These are phyloP conservation scores for Apistogramma diplotaenia DNA, from an alignment of 2,113 vertebrate species.

Conservation along the genomic window DNA sequence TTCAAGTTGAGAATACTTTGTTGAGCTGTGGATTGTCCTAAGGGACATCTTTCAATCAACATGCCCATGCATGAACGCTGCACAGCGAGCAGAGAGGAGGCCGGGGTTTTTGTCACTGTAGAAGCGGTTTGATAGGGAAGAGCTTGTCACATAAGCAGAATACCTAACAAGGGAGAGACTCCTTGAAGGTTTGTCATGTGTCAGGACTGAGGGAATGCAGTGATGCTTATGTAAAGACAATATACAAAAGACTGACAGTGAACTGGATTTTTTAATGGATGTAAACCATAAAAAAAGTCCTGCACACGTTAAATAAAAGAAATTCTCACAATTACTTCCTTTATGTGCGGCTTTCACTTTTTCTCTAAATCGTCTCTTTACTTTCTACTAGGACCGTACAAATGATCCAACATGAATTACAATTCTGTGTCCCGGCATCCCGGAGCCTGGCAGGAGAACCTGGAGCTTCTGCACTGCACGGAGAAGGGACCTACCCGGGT, in stretches of 20 bases:
- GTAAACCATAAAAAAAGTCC: not conserved
- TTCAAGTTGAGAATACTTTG: constrained; percentile 33
- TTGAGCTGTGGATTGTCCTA: constrained; percentile 22
- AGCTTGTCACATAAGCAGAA: not conserved
- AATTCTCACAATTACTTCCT: not conserved
- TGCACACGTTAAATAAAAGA: too few relatives aligned
- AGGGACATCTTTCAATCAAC: constrained; percentile 40
- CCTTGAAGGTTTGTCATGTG: not conserved
- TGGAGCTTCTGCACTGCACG: not conserved
- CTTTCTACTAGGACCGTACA: not conserved
- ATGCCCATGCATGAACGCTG: constrained; percentile 45
- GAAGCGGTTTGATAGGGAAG: not conserved
- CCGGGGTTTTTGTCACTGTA: constrained; percentile 13
- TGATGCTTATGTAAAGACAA: not conserved
- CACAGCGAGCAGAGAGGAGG: not conserved
- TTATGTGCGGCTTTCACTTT: not conserved
- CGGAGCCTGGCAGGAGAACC: not conserved
- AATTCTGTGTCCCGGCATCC: not conserved
- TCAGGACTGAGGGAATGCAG: not conserved
- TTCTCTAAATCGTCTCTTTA: not conserved
- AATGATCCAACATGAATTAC: not conserved
- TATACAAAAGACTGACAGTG: not conserved
- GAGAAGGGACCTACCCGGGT: not conserved
- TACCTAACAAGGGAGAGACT: not conserved
- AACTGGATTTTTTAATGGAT: not conserved